These are phyloP conservation scores for Nylanderia fulva DNA, from an alignment of 1,140 invertebrate genomes.

Conservation along the genomic window DNA sequence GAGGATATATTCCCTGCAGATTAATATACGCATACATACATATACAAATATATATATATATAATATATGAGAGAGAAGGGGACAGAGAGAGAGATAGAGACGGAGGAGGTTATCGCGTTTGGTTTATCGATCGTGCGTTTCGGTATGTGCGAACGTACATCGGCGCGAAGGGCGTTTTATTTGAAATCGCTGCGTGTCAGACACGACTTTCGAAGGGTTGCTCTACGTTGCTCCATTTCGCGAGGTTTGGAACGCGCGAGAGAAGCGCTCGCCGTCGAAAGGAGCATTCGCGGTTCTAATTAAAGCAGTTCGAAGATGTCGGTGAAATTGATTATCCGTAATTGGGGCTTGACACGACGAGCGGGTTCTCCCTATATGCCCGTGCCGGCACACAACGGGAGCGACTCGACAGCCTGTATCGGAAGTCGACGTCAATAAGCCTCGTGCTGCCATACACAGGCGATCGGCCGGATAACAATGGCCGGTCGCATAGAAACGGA, in stretches of 20 bases:
- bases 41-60: background rate
- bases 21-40: slow-evolving; percentile 2
- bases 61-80: background rate
- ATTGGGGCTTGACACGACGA: slow-evolving; percentile 61
- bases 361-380: background rate
- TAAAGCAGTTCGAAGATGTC: slow-evolving; percentile 73
- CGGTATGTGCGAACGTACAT: slow-evolving; percentile 9
- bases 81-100: background rate
- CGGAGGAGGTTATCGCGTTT: slow-evolving; percentile 44
- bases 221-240: background rate
- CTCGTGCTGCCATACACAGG: slow-evolving; percentile 47
- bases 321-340: slow-evolving; percentile 73
- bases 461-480: slow-evolving; percentile 59
- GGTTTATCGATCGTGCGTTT: slow-evolving; percentile 50
- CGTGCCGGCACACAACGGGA: slow-evolving; percentile 7
- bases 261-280: background rate
- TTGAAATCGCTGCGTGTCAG: slow-evolving; percentile 29
- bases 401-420: slow-evolving; percentile 68
- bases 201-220: background rate
- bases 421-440: slow-evolving; percentile 69
- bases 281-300: slow-evolving; percentile 68
- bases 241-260: background rate
- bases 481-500: slow-evolving; percentile 33
- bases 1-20: slow-evolving; percentile 3
- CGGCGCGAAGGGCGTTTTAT: background rate